Conservation (phyloP, 92 coral and sea anemone genomes). For the Muricea muricata region DNA sequence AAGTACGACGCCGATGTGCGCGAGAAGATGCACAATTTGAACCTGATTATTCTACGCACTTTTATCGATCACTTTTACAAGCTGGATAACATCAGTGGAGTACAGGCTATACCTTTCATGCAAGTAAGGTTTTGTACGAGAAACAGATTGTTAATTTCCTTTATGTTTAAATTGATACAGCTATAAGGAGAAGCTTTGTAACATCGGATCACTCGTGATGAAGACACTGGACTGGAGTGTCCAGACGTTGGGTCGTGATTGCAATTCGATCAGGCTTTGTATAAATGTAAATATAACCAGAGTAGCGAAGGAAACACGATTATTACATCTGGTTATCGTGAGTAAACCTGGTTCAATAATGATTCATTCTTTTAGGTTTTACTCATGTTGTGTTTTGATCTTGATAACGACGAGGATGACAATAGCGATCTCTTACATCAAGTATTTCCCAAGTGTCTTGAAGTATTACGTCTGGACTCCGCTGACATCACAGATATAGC, state of each 20-base stretch:
- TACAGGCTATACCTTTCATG: conserved; percentile 97
- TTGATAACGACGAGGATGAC: conserved; percentile 88
- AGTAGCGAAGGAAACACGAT: too few species aligned
- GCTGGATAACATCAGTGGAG: conserved; percentile 84
- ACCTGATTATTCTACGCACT: conserved; percentile 78
- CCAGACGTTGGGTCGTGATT: too few species aligned
- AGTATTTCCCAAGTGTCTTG: conserved; percentile 76
- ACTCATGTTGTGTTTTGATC: conserved; percentile 87
- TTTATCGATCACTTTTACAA: conserved; percentile 79
- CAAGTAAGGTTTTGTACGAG: conserved; percentile 65
- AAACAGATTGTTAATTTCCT: too few species aligned
- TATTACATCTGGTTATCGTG: too few species aligned
- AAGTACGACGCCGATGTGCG: conserved; percentile 65
- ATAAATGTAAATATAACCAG: too few species aligned
- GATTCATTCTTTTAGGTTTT: conserved; percentile 67
- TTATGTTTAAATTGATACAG: too few species aligned
- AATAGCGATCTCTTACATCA: conserved; percentile 67
- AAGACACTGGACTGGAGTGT: too few species aligned
- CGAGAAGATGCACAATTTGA: conserved; percentile 79
- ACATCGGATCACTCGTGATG: too few species aligned
- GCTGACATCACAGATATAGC: conserved; percentile 71
- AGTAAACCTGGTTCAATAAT: too few species aligned
- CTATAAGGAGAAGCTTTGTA: too few species aligned
- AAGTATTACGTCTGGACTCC: conserved; percentile 78
- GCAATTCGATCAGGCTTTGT: too few species aligned